Percentiles rank a stretch among this genome's conserved stretches.
phyloP scores from a whole-genome alignment of 2,888 invertebrate genomes.

The Cactoblastis cactorum region DNA sequence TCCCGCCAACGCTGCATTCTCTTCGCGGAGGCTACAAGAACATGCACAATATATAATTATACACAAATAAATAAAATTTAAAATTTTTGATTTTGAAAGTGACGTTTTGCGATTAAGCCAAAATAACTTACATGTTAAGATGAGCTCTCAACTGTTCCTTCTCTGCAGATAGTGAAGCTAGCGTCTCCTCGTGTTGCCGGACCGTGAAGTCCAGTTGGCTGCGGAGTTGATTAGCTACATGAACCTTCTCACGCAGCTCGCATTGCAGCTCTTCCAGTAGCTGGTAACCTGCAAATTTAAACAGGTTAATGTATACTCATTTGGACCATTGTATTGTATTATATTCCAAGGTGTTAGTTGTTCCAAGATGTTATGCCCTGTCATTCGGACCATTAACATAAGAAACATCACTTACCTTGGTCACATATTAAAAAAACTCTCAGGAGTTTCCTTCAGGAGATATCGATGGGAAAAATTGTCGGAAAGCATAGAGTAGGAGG shows the following conservation, averaged over 20 bases:
- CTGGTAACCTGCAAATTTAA: conserved; percentile 47
- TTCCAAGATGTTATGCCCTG: too few relatives aligned
- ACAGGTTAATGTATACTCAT: too few relatives aligned
- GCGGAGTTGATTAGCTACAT: conserved; percentile 51
- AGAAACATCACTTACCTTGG: too few relatives aligned
- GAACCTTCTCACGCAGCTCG: conserved; percentile 63
- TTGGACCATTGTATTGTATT: not conserved
- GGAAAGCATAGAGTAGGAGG: too few relatives aligned
- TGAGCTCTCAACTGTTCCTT: conserved; percentile 53
- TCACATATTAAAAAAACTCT: too few relatives aligned
- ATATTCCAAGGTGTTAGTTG: too few relatives aligned
- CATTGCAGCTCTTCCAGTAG: conserved; percentile 64
- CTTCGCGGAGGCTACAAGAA: conserved; percentile 54
- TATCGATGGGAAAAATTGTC: too few relatives aligned
- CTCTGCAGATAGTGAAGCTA: conserved; percentile 55
- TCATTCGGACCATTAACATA: too few relatives aligned
- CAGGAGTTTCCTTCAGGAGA: too few relatives aligned
- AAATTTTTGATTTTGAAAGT: not conserved
- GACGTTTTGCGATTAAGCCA: too few relatives aligned
- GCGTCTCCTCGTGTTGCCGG: conserved; percentile 62
- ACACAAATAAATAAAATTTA: not conserved
- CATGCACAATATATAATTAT: too few relatives aligned
- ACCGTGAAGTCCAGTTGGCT: conserved; percentile 61
- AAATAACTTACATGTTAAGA: conserved; percentile 52
- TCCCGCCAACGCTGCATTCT: conserved; percentile 44